phyloP scores from a whole-genome alignment of 2,797 vertebrate genomes.

The Hybognathus amarus region DNA sequence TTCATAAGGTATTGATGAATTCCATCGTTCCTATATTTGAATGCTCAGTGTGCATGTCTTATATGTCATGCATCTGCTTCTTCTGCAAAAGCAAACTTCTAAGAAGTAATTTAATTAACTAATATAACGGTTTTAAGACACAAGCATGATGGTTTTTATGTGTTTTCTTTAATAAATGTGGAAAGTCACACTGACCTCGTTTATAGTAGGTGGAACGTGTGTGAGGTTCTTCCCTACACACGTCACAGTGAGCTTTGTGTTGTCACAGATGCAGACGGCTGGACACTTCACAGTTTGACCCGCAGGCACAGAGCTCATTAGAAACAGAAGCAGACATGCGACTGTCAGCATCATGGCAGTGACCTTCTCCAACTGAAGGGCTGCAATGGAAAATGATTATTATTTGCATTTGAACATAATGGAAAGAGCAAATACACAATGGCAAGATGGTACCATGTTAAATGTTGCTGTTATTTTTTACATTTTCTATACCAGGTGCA shows the following conservation, averaged over 20 bases:
- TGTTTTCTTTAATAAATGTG: neutral
- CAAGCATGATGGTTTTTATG: neutral
- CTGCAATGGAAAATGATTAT: conserved; percentile 32
- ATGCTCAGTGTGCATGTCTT: neutral
- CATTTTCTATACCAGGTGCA: neutral
- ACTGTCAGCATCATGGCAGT: conserved; percentile 40
- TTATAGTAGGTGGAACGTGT: conserved; percentile 74
- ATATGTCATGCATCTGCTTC: neutral
- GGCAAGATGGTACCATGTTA: neutral
- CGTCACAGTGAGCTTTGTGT: conserved; percentile 71
- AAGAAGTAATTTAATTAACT: neutral
- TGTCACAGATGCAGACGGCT: conserved; percentile 81
- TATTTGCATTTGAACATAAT: conserved; percentile 50
- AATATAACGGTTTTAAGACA: neutral
- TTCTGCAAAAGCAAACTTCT: neutral
- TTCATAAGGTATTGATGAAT: no score
- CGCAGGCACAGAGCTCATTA: neutral
- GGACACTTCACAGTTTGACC: conserved; percentile 75
- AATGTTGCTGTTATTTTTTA: neutral
- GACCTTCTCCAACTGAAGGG: conserved; percentile 38
- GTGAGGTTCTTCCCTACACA: conserved; percentile 84
- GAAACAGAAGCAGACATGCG: conserved; percentile 62
- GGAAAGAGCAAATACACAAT: neutral
- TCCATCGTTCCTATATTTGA: neutral
- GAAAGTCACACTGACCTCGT: conserved; percentile 80